Conservation (phyloP, 2,888 invertebrate species). For the Octodonta nipae region DNA sequence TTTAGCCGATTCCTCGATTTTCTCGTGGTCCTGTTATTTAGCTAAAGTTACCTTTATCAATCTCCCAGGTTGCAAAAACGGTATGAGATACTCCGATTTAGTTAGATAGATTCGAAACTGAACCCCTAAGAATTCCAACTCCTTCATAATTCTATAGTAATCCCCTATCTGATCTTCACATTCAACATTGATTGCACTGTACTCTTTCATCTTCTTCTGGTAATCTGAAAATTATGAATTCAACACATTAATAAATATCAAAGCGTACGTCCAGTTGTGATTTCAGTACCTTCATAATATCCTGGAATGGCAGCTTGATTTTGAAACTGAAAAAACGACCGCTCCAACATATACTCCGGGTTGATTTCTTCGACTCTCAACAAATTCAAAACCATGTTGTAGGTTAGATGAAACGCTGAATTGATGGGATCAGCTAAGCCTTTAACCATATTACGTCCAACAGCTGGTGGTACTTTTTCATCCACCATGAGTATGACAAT, state of each 20-base stretch:
- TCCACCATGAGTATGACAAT: slow-evolving; percentile 98
- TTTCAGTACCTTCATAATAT: slow-evolving; percentile 73
- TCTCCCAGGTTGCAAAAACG: slow-evolving; percentile 89
- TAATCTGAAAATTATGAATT: slow-evolving; percentile 40
- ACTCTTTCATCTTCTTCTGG: slow-evolving; percentile 50
- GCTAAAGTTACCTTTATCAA: slow-evolving; percentile 73
- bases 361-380: slow-evolving; percentile 97
- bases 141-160: slow-evolving; percentile 74
- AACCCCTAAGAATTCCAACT: slow-evolving; percentile 58
- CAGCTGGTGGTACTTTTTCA: slow-evolving; percentile 75
- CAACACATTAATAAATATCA: too few relatives aligned
- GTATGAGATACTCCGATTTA: slow-evolving; percentile 75
- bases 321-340: slow-evolving; percentile 98
- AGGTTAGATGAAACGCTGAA: slow-evolving; percentile 96
- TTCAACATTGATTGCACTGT: slow-evolving; percentile 50
- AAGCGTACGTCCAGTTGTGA: too few relatives aligned
- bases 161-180: slow-evolving; percentile 64
- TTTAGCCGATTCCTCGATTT: too few relatives aligned
- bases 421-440: slow-evolving; percentile 91
- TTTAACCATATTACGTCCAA: slow-evolving; percentile 65
- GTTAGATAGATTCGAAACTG: slow-evolving; percentile 71
- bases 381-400: slow-evolving; percentile 96
- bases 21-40: too few relatives aligned
- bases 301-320: slow-evolving; percentile 90
- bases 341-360: slow-evolving; percentile 96